phyloP scores from a whole-genome alignment of 2,888 invertebrate genomes.

The Rhamphomyia laevipes region DNA sequence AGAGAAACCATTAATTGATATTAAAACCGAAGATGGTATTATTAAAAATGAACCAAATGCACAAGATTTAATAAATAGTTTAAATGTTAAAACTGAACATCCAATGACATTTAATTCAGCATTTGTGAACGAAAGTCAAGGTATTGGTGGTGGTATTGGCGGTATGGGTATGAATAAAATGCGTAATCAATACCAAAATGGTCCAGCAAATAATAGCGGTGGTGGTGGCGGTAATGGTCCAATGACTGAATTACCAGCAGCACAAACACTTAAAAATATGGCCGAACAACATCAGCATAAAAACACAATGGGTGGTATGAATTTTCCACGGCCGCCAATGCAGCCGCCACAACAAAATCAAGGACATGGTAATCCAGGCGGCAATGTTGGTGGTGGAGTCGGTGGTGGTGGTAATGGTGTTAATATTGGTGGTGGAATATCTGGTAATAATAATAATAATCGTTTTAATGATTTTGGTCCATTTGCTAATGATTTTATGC shows the following conservation, averaged over 20 bases:
- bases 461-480: conserved; percentile 51
- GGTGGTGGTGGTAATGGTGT: conserved; percentile 17
- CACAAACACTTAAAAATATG: conserved; percentile 93
- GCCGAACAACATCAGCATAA: conserved; percentile 93
- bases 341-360: conserved; percentile 41
- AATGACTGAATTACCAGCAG: conserved; percentile 70
- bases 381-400: conserved; percentile 23
- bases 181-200: conserved; percentile 27
- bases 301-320: conserved; percentile 54
- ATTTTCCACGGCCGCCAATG: conserved; percentile 39
- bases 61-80: conserved; percentile 34
- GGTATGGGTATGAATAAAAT: conserved; percentile 20
- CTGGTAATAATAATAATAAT: conserved; percentile 18
- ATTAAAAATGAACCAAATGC: conserved; percentile 36
- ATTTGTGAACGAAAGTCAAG: conserved; percentile 21
- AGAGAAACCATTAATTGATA: conserved; percentile 36
- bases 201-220: conserved; percentile 18
- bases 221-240: conserved; percentile 24
- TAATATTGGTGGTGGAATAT: too few species aligned
- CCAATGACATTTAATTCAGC: conserved; percentile 31
- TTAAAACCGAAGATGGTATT: conserved; percentile 37
- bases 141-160: conserved; percentile 2
- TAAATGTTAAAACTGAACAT: conserved; percentile 35
- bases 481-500: conserved; percentile 42
- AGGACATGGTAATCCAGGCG: conserved; percentile 27